Base-by-base conservation (phyloP, 2,113 vertebrate genomes). In the Rhynchopsitta pachyrhyncha region DNA sequence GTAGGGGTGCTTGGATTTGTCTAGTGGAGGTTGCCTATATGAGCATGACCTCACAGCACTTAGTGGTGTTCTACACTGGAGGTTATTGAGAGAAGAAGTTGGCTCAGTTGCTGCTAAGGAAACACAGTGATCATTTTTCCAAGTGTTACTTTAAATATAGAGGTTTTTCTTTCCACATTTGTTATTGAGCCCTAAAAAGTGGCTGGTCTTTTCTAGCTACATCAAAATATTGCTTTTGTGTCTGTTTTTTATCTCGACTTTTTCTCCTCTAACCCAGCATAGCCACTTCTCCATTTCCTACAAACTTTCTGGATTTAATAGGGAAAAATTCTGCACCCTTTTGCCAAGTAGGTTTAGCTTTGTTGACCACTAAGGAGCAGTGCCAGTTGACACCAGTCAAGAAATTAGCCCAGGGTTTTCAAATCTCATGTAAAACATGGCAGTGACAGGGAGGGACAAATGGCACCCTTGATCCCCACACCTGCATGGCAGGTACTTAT, bases 121-220 rank as follows among this genome's bases (percentile, higher is more conserved):
- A 95, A 90, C 41, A 49, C 31, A 53, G n/a, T 31, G 67, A 41
- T 88, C 28, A 1, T 87, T 96, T 93, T 87, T 63, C 60, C n/a
- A 88, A 82, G 75, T 60, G 44, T 76, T 94, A 50, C 71, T 83
- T 92, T 86, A 91, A 90, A 92, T 89, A 92, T 7, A 44, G 37
- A 19, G 60, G 62, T 66, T 86, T 96, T 97, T 97, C 60, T 94
- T 96, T 73, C 46, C 41, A 63, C 2, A 0, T 57, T 92, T 87
- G 44, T 90, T 93, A 74, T 91, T 88, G 62, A 77, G 39, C 91
- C 52, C 49, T 92, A 73, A 90, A 95, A 88, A 63, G 44, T 20
- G 64, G 16, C 41, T 55, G 55, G 28, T 37, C n/a, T 88, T 83
- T 94, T 63, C n/a, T 57, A 81, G 62, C 19, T 71, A 49, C 31